Conservation (phyloP, 2,797 vertebrate genomes). For the Masticophis lateralis region DNA sequence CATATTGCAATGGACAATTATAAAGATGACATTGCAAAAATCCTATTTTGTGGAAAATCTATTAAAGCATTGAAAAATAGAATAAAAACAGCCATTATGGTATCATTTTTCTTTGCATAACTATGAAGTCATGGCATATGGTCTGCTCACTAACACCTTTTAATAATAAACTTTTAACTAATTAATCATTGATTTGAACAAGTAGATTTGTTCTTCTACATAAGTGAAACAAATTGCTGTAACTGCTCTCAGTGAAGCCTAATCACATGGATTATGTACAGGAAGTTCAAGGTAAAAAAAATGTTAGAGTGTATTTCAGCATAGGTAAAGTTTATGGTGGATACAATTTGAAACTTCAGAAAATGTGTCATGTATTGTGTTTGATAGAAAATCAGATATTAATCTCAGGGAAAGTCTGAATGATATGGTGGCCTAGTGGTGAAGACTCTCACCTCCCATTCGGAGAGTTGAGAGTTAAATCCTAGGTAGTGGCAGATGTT, state of each 20-base stretch:
- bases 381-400: conserved; percentile 77
- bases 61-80: conserved; percentile 58
- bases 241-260: conserved; percentile 71
- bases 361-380: conserved; percentile 73
- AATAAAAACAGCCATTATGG: conserved; percentile 73
- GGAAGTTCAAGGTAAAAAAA: conserved; percentile 75
- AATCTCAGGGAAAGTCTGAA: conserved; percentile 70
- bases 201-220: conserved; percentile 66
- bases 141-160: conserved; percentile 74
- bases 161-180: conserved; percentile 78
- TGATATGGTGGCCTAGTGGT: neutral
- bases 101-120: conserved; percentile 73
- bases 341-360: conserved; percentile 77
- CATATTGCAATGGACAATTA: conserved; percentile 3
- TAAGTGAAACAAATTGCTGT: conserved; percentile 79
- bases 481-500: neutral
- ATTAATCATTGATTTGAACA: conserved; percentile 72
- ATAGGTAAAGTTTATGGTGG: conserved; percentile 72
- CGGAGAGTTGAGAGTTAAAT: neutral
- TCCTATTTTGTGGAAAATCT: conserved; percentile 19
- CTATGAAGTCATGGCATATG: conserved; percentile 79
- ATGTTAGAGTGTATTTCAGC: conserved; percentile 73
- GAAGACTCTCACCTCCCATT: neutral
- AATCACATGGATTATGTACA: conserved; percentile 75
- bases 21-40: conserved; percentile 31